Base-by-base conservation (phyloP, 1,140 invertebrate genomes). In the Drosophila trapezifrons region DNA sequence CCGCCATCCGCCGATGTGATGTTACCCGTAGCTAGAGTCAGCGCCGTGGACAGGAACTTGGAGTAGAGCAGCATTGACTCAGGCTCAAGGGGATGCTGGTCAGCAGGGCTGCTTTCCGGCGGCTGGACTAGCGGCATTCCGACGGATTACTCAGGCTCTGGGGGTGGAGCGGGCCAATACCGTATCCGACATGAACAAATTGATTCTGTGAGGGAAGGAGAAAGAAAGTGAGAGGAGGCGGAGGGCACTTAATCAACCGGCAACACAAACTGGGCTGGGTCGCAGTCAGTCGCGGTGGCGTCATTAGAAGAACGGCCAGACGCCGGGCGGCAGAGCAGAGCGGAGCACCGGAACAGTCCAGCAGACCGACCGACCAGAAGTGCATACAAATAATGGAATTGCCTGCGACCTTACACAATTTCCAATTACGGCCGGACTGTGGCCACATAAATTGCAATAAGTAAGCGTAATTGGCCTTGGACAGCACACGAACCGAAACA, bases 371-470 rank as follows among this genome's bases (percentile, higher is more conserved):
- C 57, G 29, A 37, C 65, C 65, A 70, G 67, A 71, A 70, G 20
- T 71, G 67, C 67, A 71, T 71, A 71, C 67, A 71, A 71, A 71
- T 58, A 71, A 71, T 71, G 67, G 43, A 58, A 66, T 40, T 69
- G 65, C 51, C 65, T 56, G 67, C 67, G 67, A 71, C 67, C 67
- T 71, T 71, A 71, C 67, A 71, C 67, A 71, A 71, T 71, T 71
- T 71, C 67, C 67, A 71, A 71, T 71, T 71, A 71, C 67, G 65
- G 67, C 67, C 66, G 65, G 43, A 71, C 67, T 70, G 65, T 57
- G 67, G 65, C 67, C 67, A 71, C 67, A 71, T 71, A 71, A 71
- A 71, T 71, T 71, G 67, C 67, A 71, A 71, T 71, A 71, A 71
- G 67, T 71, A 71, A 71, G 65, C 67, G 67, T 71, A 71, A 71